These are phyloP conservation scores for Lepus townsendii DNA, from an alignment of 2,797 vertebrate species.

Conservation along the genomic window DNA sequence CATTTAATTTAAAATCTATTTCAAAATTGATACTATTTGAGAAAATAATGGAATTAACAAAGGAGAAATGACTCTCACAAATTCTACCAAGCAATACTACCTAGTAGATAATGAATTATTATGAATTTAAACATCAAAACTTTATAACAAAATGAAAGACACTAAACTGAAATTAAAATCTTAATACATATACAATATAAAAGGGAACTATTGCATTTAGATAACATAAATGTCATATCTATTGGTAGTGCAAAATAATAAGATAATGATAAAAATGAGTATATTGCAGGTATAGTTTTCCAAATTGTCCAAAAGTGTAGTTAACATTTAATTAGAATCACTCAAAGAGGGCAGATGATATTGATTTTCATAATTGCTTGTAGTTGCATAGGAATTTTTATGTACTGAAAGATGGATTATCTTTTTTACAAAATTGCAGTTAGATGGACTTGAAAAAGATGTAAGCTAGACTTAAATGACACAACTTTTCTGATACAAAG, in stretches of 20 bases:
- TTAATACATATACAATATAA: not conserved
- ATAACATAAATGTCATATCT: not conserved
- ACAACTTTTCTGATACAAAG: not conserved
- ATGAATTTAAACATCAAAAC: not conserved
- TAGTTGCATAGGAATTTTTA: not conserved
- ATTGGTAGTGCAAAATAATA: not conserved
- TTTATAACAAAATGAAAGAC: not conserved
- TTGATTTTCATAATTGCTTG: not conserved
- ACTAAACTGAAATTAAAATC: constrained; percentile 7
- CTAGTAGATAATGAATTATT: not conserved
- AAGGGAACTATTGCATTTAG: not conserved
- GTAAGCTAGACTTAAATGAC: not conserved
- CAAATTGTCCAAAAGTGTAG: not conserved
- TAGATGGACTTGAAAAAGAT: not conserved
- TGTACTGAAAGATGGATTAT: not conserved
- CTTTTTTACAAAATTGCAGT: not conserved
- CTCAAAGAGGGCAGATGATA: not conserved
- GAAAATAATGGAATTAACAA: constrained; percentile 35
- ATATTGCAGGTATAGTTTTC: not conserved
- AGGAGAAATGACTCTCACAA: constrained; percentile 27
- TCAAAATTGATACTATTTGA: not conserved
- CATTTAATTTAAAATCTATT: constrained; percentile 10
- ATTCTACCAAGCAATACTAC: not conserved
- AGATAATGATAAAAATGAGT: not conserved
- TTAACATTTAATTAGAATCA: not conserved